Conservation (phyloP, 2,113 vertebrate species). For the Apistogramma diplotaenia region DNA sequence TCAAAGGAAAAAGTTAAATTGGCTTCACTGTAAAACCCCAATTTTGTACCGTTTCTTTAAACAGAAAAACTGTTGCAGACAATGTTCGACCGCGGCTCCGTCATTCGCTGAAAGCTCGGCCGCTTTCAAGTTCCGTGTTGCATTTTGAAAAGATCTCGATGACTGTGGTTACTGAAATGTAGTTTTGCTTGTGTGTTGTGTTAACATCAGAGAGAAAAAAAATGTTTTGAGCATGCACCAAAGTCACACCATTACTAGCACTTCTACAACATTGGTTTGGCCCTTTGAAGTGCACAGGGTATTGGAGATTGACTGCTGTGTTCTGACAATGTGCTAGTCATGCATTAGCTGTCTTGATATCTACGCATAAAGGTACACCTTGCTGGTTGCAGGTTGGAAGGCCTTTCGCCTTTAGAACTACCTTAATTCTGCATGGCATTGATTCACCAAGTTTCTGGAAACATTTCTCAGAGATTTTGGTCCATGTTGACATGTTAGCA, state of each 20-base stretch:
- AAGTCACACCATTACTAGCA: not conserved
- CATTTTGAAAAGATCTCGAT: conserved; percentile 5
- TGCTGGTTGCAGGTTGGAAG: not conserved
- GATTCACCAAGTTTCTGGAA: too few relatives aligned
- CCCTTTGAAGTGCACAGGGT: not conserved
- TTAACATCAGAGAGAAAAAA: not conserved
- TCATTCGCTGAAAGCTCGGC: not conserved
- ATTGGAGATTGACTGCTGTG: not conserved
- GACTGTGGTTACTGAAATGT: not conserved
- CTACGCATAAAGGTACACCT: not conserved
- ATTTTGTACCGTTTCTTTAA: not conserved
- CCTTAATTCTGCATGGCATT: not conserved
- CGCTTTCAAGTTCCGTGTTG: not conserved
- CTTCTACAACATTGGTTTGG: not conserved
- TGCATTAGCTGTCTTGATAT: not conserved
- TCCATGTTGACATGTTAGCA: not conserved
- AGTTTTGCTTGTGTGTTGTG: not conserved
- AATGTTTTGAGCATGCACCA: not conserved
- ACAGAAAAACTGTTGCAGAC: not conserved
- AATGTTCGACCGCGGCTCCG: not conserved
- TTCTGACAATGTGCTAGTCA: not conserved
- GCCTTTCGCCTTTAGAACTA: not conserved
- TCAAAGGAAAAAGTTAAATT: conserved; percentile 11
- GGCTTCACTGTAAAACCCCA: not conserved
- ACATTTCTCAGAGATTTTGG: not conserved